phyloP scores from a whole-genome alignment of 2,888 invertebrate species.

The Aporophyla nigra region DNA sequence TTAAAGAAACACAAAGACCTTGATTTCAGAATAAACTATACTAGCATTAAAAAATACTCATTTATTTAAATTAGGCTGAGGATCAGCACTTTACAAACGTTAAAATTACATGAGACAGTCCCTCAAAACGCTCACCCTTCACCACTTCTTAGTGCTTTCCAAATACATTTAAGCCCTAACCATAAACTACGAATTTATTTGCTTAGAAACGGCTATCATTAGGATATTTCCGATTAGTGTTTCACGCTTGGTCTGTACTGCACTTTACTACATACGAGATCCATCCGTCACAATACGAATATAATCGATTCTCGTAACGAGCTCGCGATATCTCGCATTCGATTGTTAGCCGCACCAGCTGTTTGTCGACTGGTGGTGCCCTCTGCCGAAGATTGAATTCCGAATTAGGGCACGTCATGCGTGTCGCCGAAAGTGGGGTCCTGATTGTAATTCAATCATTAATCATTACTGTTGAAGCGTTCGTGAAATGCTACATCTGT shows the following conservation, averaged over 20 bases:
- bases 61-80: too few species aligned
- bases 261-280: slow-evolving; percentile 19
- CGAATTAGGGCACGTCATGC: slow-evolving; percentile 68
- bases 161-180: too few species aligned
- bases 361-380: slow-evolving; percentile 62
- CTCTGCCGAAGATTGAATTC: slow-evolving; percentile 72
- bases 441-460: slow-evolving; percentile 70
- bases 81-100: too few species aligned
- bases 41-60: background rate
- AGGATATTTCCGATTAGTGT: background rate
- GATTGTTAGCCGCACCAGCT: slow-evolving; percentile 65
- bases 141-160: too few species aligned
- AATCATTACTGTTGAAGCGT: slow-evolving; percentile 66
- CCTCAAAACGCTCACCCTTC: too few species aligned
- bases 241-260: background rate
- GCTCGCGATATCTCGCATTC: slow-evolving; percentile 55
- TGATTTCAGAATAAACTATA: slow-evolving; percentile 6
- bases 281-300: slow-evolving; percentile 50
- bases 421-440: slow-evolving; percentile 62
- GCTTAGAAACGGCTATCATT: too few species aligned
- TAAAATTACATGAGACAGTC: too few species aligned
- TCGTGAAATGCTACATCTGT: slow-evolving; percentile 61
- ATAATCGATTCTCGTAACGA: slow-evolving; percentile 60
- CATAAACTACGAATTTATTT: background rate
- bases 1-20: background rate